Evolutionary conservation across 1,140 invertebrate genomes (phyloP).

Genomic region (Sarcophaga bullata): DNA sequence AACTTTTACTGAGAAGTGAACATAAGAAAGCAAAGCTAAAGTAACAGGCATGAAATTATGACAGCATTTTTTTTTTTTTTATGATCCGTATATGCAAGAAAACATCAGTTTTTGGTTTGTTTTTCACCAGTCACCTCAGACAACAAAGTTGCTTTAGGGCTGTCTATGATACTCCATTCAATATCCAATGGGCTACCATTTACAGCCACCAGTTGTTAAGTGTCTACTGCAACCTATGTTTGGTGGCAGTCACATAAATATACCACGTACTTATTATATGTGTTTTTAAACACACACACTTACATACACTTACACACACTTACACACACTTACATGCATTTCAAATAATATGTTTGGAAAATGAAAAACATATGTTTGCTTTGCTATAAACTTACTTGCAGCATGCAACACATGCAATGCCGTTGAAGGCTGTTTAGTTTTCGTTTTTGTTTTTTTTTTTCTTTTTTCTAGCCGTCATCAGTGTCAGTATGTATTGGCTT

Average conservation of each 20-base stretch:
- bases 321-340: not conserved
- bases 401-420: slow-evolving; percentile 9
- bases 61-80: not conserved
- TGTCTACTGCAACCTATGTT: not conserved
- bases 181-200: no score
- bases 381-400: no score
- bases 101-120: not conserved
- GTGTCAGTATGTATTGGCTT: not conserved
- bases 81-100: no score
- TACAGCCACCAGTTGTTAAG: not conserved
- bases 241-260: not conserved
- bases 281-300: not conserved
- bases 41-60: slow-evolving; percentile 4
- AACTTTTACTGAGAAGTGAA: not conserved
- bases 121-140: not conserved
- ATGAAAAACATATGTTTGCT: slow-evolving; percentile 8
- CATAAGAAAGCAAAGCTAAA: not conserved
- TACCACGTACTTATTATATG: not conserved
- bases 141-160: not conserved
- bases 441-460: no score
- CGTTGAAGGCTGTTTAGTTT: not conserved
- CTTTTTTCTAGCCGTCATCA: not conserved
- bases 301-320: not conserved
- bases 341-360: no score
- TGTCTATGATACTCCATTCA: no score